Percentiles rank a stretch among this genome's conserved stretches.
Evolutionary conservation across 2,113 vertebrate genomes (phyloP).

Genomic region (Tachysurus fulvidraco): DNA sequence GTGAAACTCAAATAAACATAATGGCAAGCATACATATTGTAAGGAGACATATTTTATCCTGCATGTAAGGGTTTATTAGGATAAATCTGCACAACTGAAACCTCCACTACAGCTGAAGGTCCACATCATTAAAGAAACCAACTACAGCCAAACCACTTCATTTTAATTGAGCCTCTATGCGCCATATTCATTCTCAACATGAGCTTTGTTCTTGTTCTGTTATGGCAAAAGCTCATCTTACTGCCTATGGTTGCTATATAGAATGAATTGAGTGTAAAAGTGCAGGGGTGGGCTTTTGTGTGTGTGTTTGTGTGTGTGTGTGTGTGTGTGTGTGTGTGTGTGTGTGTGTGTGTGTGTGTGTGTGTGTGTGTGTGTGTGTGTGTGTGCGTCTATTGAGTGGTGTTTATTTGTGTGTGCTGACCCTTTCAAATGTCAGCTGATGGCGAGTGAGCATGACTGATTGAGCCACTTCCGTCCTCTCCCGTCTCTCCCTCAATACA

Average conservation of each 20-base stretch:
- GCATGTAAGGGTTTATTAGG: neutral
- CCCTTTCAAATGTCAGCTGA: conserved; percentile 35
- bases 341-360: neutral
- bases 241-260: neutral
- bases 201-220: neutral
- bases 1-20: neutral
- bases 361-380: neutral
- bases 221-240: neutral
- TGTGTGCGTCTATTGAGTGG: neutral
- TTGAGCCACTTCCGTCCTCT: conserved; percentile 10
- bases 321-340: neutral
- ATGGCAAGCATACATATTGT: conserved; percentile 6
- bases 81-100: conserved; percentile 49
- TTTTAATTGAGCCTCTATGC: conserved; percentile 20
- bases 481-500: neutral
- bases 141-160: conserved; percentile 17
- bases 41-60: neutral
- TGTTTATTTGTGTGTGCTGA: conserved; percentile 21
- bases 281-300: neutral
- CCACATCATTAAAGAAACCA: conserved; percentile 27
- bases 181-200: neutral
- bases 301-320: neutral
- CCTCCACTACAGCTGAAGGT: conserved; percentile 10
- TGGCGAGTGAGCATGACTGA: conserved; percentile 33
- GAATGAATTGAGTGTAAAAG: neutral